Conservation (phyloP, 2,888 invertebrate genomes). For the Nephrotoma flavescens region DNA sequence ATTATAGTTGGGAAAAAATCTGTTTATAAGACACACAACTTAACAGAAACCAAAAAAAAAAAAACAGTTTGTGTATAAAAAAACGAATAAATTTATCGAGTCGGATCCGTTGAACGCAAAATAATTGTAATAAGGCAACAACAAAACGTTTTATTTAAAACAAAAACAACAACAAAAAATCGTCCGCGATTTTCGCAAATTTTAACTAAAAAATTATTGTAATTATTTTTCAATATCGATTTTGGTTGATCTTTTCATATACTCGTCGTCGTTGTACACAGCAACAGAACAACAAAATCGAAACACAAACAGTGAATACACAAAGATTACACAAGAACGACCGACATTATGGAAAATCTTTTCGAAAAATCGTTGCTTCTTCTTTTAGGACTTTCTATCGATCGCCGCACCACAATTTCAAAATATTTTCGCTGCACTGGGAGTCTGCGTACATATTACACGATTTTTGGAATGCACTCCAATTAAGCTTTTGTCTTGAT, state of each 20-base stretch:
- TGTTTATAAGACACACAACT: background rate
- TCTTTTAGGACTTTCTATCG: background rate
- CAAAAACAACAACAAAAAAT: background rate
- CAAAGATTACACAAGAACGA: background rate
- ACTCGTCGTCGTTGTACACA: background rate
- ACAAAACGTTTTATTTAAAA: background rate
- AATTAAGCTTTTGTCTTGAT: background rate
- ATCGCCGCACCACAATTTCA: background rate
- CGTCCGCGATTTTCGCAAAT: background rate
- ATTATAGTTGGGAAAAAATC: background rate
- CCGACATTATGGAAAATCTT: conserved; percentile 1
- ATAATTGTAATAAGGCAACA: background rate
- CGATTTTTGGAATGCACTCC: background rate
- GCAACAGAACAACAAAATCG: background rate
- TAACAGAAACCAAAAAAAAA: background rate
- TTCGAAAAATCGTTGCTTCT: background rate
- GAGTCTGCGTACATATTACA: background rate
- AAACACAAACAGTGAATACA: background rate
- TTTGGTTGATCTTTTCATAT: background rate
- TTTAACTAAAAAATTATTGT: background rate
- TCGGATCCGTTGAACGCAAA: background rate
- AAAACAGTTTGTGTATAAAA: background rate
- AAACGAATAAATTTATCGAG: background rate
- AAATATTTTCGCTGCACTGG: background rate
- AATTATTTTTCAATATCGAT: background rate